phyloP scores from a whole-genome alignment of 2,888 invertebrate genomes.

The Limnephilus auricula region DNA sequence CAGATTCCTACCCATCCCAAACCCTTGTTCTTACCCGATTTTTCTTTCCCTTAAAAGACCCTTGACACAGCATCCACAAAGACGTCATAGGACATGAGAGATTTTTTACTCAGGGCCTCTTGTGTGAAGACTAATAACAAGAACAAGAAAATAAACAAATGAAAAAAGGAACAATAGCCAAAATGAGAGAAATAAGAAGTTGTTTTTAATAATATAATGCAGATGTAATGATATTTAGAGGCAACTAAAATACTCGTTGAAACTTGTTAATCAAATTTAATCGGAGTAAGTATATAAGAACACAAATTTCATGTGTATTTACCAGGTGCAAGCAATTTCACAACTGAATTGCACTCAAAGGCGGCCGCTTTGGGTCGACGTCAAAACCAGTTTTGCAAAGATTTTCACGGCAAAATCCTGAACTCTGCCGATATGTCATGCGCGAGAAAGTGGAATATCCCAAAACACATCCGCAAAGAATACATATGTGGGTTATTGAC shows the following conservation, averaged over 20 bases:
- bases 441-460: conserved; percentile 8
- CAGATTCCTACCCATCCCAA: too few species aligned
- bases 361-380: not conserved
- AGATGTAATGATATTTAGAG: not conserved
- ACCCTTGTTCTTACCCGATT: too few species aligned
- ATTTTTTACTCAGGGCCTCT: too few species aligned
- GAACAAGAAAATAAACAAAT: too few species aligned
- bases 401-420: conserved; percentile 8
- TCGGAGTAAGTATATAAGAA: not conserved
- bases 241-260: not conserved
- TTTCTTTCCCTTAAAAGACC: too few species aligned
- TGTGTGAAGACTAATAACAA: too few species aligned
- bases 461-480: conserved; percentile 8
- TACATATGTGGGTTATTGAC: not conserved
- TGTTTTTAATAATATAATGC: not conserved
- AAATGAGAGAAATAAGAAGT: too few species aligned
- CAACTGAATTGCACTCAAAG: not conserved
- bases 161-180: not conserved
- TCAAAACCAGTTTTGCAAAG: conserved; percentile 31
- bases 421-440: not conserved
- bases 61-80: too few species aligned
- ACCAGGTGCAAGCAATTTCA: conserved; percentile 4
- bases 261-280: not conserved
- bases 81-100: too few species aligned
- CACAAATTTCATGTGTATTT: not conserved